Evolutionary conservation across 1,140 invertebrate species (phyloP).

Genomic region (Drosophila kohkoa): DNA sequence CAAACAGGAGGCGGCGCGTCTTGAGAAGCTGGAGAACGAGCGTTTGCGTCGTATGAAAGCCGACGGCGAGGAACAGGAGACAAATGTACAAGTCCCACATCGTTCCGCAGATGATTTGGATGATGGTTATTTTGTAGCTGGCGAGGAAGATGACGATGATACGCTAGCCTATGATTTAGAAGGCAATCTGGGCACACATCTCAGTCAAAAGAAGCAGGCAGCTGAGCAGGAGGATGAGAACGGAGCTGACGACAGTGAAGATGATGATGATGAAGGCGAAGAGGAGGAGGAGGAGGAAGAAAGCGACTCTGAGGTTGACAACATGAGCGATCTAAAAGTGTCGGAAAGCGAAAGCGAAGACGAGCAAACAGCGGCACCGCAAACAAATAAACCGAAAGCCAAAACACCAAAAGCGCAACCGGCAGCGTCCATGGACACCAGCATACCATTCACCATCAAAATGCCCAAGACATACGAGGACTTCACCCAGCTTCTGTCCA

Average conservation of each 20-base stretch:
- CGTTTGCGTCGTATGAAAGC: conserved; percentile 91
- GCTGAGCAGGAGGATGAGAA: background rate
- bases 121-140: conserved; percentile 88
- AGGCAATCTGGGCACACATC: conserved; percentile 78
- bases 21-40: conserved; percentile 93
- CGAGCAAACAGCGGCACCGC: conserved; percentile 42
- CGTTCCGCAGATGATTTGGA: conserved; percentile 94
- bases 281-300: conserved; percentile 69
- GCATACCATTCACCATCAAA: conserved; percentile 90
- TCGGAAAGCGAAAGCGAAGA: conserved; percentile 72
- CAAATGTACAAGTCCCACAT: conserved; percentile 85
- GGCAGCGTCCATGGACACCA: conserved; percentile 84
- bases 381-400: conserved; percentile 39
- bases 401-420: conserved; percentile 51
- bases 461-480: conserved; percentile 89
- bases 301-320: conserved; percentile 79
- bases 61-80: conserved; percentile 83
- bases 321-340: conserved; percentile 85
- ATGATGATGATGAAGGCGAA: conserved; percentile 66
- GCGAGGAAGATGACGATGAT: conserved; percentile 70
- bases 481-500: conserved; percentile 88
- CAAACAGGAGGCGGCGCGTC: conserved; percentile 91
- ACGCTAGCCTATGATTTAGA: conserved; percentile 85
- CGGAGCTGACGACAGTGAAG: conserved; percentile 24
- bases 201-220: conserved; percentile 23